Conservation (phyloP, 1,140 invertebrate species). For the Bombus confusus region DNA sequence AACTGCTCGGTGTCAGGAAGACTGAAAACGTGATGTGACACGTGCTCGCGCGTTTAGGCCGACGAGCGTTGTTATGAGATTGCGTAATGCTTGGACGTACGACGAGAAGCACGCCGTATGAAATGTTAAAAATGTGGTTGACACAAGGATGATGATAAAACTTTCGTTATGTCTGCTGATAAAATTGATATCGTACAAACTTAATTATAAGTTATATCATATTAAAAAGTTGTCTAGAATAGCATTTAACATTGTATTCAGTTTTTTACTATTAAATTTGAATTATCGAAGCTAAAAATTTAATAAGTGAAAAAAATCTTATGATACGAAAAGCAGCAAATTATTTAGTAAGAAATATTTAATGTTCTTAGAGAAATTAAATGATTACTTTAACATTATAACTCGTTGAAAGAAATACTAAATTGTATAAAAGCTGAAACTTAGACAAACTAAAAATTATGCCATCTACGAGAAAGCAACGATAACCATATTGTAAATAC, state of each 20-base stretch:
- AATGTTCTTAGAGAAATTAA: neutral
- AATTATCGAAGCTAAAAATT: neutral
- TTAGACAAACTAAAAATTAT: neutral
- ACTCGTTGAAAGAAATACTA: neutral
- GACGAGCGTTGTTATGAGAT: constrained; percentile 61
- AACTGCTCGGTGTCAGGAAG: constrained; percentile 47
- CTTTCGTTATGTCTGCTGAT: too few species aligned
- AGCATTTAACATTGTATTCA: neutral
- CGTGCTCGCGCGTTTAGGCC: constrained; percentile 60
- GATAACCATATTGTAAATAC: neutral
- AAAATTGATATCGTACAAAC: too few species aligned
- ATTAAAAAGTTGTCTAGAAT: neutral
- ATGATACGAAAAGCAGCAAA: neutral
- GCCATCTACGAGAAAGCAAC: constrained; percentile 55
- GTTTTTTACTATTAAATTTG: too few species aligned
- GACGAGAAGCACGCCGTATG: neutral
- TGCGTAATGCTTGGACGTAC: constrained; percentile 26
- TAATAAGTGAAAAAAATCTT: neutral
- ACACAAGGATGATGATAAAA: neutral
- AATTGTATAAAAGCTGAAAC: too few species aligned
- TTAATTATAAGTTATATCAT: neutral
- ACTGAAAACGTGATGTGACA: constrained; percentile 76
- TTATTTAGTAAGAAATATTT: too few species aligned
- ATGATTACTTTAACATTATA: neutral
- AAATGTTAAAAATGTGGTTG: constrained; percentile 4